Percentiles rank a stretch among this genome's conserved stretches.
phyloP scores from a whole-genome alignment of 2,113 vertebrate species.

The Campylomormyrus tamandua region DNA sequence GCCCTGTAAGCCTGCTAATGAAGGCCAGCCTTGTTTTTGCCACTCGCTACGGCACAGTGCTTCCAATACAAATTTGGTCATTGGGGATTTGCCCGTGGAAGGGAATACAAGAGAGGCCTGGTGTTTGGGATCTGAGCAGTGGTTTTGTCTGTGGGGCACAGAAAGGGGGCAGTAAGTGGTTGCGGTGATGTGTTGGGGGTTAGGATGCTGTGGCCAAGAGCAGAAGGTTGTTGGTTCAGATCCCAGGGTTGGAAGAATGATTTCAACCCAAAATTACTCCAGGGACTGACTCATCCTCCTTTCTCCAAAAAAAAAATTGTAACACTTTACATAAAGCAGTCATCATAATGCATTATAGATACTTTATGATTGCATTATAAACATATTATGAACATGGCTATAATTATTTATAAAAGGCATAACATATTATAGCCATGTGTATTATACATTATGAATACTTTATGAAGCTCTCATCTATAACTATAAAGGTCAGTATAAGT shows the following conservation, averaged over 20 bases:
- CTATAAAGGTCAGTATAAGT: no score
- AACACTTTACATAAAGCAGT: no score
- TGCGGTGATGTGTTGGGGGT: background rate
- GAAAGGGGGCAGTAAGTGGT: background rate
- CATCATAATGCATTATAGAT: no score
- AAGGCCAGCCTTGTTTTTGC: background rate
- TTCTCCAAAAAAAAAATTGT: no score
- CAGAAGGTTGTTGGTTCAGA: background rate
- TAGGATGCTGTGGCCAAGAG: background rate
- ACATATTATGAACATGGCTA: no score
- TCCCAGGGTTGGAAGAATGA: background rate
- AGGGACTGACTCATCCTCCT: background rate
- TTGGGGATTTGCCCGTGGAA: background rate
- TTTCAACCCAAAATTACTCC: background rate
- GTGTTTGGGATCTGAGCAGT: background rate
- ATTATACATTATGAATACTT: no score
- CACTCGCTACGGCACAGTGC: background rate
- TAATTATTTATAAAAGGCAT: no score
- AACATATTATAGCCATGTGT: no score
- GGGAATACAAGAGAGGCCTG: background rate
- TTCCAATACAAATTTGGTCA: constrained; percentile 6
- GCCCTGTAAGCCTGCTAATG: background rate
- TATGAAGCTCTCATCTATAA: no score
- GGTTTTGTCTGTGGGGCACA: background rate
- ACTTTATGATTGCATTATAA: no score